phyloP scores from a whole-genome alignment of 2,888 invertebrate genomes.

The Drosophila kanekoi region DNA sequence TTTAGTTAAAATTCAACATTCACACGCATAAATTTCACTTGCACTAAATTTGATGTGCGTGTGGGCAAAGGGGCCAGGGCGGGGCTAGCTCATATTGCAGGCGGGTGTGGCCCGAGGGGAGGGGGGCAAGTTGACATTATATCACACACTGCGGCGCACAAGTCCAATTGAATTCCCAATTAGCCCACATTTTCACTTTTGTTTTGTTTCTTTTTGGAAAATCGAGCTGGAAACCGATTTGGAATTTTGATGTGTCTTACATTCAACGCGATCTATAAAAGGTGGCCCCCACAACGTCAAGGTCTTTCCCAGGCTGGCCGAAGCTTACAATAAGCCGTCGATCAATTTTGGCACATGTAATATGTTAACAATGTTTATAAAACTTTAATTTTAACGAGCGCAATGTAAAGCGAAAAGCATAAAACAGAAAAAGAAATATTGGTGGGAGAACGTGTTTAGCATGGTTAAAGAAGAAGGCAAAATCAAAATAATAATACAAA shows the following conservation, averaged over 20 bases:
- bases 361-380: constrained; percentile 31
- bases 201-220: constrained; percentile 25
- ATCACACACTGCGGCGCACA: constrained; percentile 33
- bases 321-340: constrained; percentile 5
- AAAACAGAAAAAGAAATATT: constrained; percentile 8
- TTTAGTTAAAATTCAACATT: constrained; percentile 71
- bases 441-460: constrained; percentile 16
- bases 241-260: constrained; percentile 18
- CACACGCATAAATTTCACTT: constrained; percentile 78
- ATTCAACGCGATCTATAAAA: background rate
- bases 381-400: constrained; percentile 27
- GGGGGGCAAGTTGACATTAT: constrained; percentile 34
- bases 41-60: constrained; percentile 61
- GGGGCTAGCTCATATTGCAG: constrained; percentile 25
- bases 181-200: constrained; percentile 68
- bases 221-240: constrained; percentile 7
- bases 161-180: constrained; percentile 59
- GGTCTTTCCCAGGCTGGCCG: constrained; percentile 48
- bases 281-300: constrained; percentile 20
- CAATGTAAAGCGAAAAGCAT: constrained; percentile 7
- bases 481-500: background rate
- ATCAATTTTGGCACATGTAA: constrained; percentile 19
- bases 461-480: background rate
- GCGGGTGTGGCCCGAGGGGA: background rate
- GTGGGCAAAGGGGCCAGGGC: background rate